Percentiles rank a stretch among this genome's conserved stretches.
These are phyloP conservation scores for Mesoligia furuncula DNA, from an alignment of 2,888 invertebrate genomes.

Conservation along the genomic window DNA sequence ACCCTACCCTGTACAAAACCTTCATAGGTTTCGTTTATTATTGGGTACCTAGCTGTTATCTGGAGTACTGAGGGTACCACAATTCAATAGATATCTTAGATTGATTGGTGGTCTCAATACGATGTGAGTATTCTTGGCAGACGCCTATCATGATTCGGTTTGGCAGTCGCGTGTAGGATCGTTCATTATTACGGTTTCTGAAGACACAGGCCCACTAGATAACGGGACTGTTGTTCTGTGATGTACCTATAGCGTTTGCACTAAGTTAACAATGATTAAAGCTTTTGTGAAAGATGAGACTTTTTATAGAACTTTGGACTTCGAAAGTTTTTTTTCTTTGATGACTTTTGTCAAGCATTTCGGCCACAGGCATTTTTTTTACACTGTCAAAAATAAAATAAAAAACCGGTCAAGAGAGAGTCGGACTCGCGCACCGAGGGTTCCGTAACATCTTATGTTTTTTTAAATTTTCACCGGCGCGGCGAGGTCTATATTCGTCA, in stretches of 20 bases:
- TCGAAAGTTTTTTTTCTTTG: no score
- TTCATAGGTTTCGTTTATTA: not conserved
- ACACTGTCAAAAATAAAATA: not conserved
- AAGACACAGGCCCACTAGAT: not conserved
- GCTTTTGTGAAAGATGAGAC: not conserved
- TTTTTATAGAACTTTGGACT: no score
- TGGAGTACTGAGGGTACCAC: no score
- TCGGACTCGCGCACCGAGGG: no score
- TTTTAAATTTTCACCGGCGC: no score
- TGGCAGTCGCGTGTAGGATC: not conserved
- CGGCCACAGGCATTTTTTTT: not conserved
- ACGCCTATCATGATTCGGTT: conserved; percentile 11
- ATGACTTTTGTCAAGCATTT: not conserved
- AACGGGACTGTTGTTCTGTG: not conserved
- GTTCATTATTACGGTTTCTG: not conserved
- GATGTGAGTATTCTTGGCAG: conserved; percentile 15
- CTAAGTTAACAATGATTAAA: not conserved
- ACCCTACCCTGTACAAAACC: not conserved
- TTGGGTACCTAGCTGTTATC: not conserved
- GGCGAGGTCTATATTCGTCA: no score
- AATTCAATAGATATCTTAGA: conserved; percentile 1
- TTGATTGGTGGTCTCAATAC: conserved; percentile 6
- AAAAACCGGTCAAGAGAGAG: no score
- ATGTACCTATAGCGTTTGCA: not conserved
- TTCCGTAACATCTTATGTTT: no score